phyloP scores from a whole-genome alignment of 1,140 invertebrate genomes.

The Cheumatopsyche charites region DNA sequence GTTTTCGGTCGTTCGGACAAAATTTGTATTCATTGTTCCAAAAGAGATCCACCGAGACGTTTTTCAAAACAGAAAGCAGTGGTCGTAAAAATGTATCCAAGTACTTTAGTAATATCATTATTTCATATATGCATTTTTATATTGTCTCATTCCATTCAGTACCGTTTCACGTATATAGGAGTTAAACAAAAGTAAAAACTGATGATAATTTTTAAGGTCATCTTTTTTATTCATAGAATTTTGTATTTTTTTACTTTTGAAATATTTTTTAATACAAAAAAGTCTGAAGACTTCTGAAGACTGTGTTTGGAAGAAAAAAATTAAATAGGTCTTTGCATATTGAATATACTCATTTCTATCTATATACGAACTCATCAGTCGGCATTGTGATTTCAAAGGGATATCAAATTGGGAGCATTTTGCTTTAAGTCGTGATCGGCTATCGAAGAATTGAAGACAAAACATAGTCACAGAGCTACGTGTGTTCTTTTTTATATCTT shows the following conservation, averaged over 20 bases:
- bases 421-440: too few species aligned
- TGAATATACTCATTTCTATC: slow-evolving; percentile 27
- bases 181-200: slow-evolving; percentile 25
- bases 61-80: slow-evolving; percentile 24
- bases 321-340: slow-evolving; percentile 40
- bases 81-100: slow-evolving; percentile 14
- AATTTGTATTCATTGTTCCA: too few species aligned
- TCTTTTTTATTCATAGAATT: slow-evolving; percentile 48
- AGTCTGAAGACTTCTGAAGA: slow-evolving; percentile 48
- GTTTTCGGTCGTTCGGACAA: too few species aligned
- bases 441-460: too few species aligned
- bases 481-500: too few species aligned
- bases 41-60: too few species aligned
- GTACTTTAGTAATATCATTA: slow-evolving; percentile 26
- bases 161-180: slow-evolving; percentile 20
- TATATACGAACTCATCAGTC: slow-evolving; percentile 20
- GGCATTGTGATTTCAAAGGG: neutral
- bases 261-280: slow-evolving; percentile 47
- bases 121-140: slow-evolving; percentile 36
- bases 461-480: too few species aligned
- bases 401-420: too few species aligned
- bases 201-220: slow-evolving; percentile 42
- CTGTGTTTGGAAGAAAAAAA: slow-evolving; percentile 43
- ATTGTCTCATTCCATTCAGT: slow-evolving; percentile 35
- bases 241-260: slow-evolving; percentile 49